A percentile compares a stretch with the other conserved stretches of the same genome.
phyloP scores from a whole-genome alignment of 2,113 vertebrate species.

The Oreochromis tanganicae region DNA sequence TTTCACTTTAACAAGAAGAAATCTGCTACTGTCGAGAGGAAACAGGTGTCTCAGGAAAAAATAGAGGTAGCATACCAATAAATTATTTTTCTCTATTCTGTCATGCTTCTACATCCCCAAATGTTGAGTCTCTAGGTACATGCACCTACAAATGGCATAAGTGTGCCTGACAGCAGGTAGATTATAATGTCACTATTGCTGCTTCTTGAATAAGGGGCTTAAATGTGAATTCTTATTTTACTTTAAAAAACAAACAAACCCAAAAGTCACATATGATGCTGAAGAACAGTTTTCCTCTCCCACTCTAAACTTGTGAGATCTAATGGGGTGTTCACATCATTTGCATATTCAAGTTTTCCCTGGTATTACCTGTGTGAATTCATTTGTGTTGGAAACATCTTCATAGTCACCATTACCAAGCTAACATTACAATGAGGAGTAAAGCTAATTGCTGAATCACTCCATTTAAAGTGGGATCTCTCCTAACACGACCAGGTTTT shows the following conservation, averaged over 20 bases:
- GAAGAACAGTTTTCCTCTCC: neutral
- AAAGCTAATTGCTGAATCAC: neutral
- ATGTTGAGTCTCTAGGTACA: neutral
- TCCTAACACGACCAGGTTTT: neutral
- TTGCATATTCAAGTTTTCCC: neutral
- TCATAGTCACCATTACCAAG: neutral
- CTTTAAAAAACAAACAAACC: neutral
- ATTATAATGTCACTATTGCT: neutral
- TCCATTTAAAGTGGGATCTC: neutral
- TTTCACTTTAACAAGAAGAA: slow-evolving; percentile 90
- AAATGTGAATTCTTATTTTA: neutral
- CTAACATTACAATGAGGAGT: neutral
- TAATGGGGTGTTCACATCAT: neutral
- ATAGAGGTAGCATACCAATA: slow-evolving; percentile 76
- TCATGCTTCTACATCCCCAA: neutral
- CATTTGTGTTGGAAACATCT: neutral
- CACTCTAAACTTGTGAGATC: neutral
- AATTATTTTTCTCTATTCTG: neutral
- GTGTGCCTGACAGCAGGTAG: neutral
- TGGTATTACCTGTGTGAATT: neutral
- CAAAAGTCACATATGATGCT: neutral
- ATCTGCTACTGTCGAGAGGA: slow-evolving; percentile 79
- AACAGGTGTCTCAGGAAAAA: slow-evolving; percentile 82
- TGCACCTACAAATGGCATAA: neutral
- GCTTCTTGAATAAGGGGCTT: neutral